Base-by-base conservation (phyloP, 2,113 vertebrate species). In the Dromaius novaehollandiae region DNA sequence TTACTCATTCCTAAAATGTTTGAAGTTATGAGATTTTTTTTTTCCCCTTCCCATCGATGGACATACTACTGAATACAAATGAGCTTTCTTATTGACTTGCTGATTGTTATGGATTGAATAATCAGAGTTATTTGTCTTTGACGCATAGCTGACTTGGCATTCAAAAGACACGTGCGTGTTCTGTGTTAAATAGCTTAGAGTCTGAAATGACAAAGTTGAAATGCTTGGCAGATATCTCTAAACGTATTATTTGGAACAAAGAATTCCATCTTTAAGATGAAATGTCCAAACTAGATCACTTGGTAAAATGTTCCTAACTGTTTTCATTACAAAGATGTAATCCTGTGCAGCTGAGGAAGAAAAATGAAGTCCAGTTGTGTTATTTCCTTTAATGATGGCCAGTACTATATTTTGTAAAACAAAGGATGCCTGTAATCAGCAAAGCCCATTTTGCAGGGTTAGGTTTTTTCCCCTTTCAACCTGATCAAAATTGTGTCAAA, bases 101-200 rank as follows among this genome's bases (percentile, higher is more conserved):
- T 79, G 80, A 69, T 88, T 88, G 86, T 66, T 89, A 38, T 18
- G 65, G 48, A 13, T 89, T 85, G 89, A 56, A 74, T 94, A 6
- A 91, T 58, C 76, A 88, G 69, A 95, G 71, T 65, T 86, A 4
- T 91, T 91, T 92, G 77, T 90, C 81, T 92, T 78, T 93, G 88
- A 82, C 1, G 9, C 0, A 11, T 66, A 89, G 74, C 53, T 91
- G 76, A 69, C 63, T 95, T 93, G 89, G 79, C 85, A 50, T 87
- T 91, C 50, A 58, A 77, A 90, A 82, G 88, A 93, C 86, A 82
- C 6, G 24, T 97, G 91, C 44, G 2, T 88, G 92, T 86, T 96
- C 51, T 69, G 22, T 88, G 82, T 94, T 95, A 92, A 94, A 88
- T 84, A 81, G 91, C 88, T 97, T 95, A 94, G 91, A 51, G 61